These are phyloP conservation scores for Ips nitidus DNA, from an alignment of 1,140 invertebrate species.

Conservation along the genomic window DNA sequence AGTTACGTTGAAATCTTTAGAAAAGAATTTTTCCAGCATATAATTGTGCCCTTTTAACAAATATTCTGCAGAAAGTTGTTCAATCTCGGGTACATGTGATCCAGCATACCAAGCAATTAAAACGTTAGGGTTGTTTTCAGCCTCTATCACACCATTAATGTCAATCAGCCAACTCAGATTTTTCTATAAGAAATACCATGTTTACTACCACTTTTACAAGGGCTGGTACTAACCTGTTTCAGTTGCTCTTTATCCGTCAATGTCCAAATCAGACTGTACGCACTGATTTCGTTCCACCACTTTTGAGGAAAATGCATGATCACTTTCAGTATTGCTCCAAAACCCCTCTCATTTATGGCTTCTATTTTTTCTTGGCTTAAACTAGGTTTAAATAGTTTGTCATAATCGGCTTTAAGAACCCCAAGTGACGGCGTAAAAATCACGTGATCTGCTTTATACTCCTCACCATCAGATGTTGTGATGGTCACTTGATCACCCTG, in stretches of 20 bases:
- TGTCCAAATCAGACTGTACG: no score
- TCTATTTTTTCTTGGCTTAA: constrained; percentile 62
- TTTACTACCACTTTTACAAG: no score
- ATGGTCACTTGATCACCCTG: constrained; percentile 46
- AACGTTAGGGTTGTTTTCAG: background rate
- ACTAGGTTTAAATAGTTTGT: constrained; percentile 61
- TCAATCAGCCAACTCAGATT: background rate
- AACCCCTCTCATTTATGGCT: constrained; percentile 64
- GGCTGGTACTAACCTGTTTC: no score
- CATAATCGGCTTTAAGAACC: constrained; percentile 66
- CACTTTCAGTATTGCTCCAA: constrained; percentile 76
- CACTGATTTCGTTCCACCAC: constrained; percentile 58
- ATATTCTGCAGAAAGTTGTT: background rate
- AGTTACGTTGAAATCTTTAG: background rate
- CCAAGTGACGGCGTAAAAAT: constrained; percentile 71
- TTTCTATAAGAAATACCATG: background rate
- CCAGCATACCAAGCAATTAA: background rate
- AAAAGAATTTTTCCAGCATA: background rate
- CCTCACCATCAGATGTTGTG: constrained; percentile 56
- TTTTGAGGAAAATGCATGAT: constrained; percentile 66
- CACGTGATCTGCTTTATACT: constrained; percentile 63
- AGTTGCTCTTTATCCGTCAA: no score
- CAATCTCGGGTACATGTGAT: background rate
- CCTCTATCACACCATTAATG: background rate
- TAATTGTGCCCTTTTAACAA: background rate